These are phyloP conservation scores for Podabrus alpinus DNA, from an alignment of 2,888 invertebrate genomes.

Conservation along the genomic window DNA sequence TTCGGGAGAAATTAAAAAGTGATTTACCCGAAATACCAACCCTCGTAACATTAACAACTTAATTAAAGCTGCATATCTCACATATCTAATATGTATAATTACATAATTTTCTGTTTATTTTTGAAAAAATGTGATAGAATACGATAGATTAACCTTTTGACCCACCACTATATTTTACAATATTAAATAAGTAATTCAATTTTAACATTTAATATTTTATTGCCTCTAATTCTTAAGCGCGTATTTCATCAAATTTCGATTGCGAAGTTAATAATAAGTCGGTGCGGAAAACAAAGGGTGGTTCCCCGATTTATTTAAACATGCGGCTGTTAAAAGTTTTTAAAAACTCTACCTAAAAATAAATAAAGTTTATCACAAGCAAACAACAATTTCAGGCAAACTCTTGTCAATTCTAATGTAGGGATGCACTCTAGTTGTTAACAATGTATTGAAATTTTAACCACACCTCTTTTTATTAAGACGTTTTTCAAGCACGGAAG, in stretches of 20 bases:
- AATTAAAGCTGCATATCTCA: background rate
- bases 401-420: slow-evolving; percentile 19
- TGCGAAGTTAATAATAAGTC: background rate
- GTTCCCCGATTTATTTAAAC: background rate
- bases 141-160: too few species aligned
- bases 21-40: background rate
- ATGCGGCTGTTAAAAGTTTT: background rate
- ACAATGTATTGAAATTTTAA: slow-evolving; percentile 22
- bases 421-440: slow-evolving; percentile 17
- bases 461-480: slow-evolving; percentile 31
- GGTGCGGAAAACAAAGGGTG: background rate
- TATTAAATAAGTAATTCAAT: background rate
- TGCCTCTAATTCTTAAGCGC: background rate
- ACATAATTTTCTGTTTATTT: background rate
- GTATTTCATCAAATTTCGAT: background rate
- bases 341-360: background rate
- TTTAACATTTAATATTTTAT: background rate
- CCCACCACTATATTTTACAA: background rate
- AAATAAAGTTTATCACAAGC: background rate
- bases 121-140: background rate
- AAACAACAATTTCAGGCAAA: slow-evolving; percentile 1
- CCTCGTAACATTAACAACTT: background rate
- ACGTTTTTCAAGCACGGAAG: slow-evolving; percentile 30
- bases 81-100: background rate
- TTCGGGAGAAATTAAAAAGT: background rate